phyloP scores from a whole-genome alignment of 2,113 vertebrate genomes.

The Tachycineta bicolor region DNA sequence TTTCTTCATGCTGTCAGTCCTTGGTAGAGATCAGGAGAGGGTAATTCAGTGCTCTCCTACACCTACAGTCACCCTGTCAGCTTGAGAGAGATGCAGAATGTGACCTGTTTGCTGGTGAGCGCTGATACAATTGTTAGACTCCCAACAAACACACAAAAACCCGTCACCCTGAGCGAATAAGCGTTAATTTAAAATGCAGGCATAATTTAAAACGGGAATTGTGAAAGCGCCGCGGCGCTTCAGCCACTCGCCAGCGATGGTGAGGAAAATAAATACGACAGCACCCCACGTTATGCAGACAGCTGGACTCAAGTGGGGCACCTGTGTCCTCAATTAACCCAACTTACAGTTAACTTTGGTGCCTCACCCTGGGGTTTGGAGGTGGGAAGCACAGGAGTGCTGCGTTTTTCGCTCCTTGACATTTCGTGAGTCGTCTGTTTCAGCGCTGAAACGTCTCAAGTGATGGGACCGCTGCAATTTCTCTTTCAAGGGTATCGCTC shows the following conservation, averaged over 20 bases:
- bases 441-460: neutral
- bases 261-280: neutral
- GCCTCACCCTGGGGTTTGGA: neutral
- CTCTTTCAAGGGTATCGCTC: constrained; percentile 37
- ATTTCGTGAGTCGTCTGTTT: neutral
- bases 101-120: neutral
- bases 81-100: neutral
- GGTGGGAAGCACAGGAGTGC: neutral
- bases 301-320: neutral
- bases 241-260: neutral
- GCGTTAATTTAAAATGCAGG: neutral
- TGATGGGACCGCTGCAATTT: neutral
- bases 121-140: neutral
- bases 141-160: neutral
- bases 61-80: neutral
- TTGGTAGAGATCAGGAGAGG: neutral
- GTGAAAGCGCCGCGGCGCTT: rapidly evolving
- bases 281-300: neutral
- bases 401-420: neutral
- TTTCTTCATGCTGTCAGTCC: neutral
- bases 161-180: neutral
- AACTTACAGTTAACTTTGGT: neutral
- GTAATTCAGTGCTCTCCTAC: neutral
- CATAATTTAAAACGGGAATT: neutral
- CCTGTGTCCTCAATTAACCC: constrained; percentile 35